Evolutionary conservation across 2,113 vertebrate genomes (phyloP), one percentile per base, ranked within the genome.

Genomic region (Ursus arctos): DNA sequence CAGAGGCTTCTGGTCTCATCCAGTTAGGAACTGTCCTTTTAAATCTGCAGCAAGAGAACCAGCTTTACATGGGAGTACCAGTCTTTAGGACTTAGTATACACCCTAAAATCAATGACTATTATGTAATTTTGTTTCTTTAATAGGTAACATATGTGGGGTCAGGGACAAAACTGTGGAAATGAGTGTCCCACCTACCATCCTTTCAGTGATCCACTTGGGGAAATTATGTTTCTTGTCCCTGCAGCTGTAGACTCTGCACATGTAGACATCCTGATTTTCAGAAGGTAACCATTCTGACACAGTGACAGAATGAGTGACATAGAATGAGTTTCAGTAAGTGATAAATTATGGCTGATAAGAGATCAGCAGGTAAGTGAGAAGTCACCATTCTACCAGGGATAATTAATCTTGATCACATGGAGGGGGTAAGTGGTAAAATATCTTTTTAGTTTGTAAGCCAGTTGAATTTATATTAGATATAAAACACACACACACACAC

Each of bases 41-140:
- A 19, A 47, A n/a, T 65, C 43, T 65, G 15, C 10, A 51, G 8
- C 2, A 36, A 57, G 33, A 65, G 31, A 3, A 26, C 9, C 36
- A 69, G 14, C 1, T 26, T 3, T 36, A 4, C 24, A 10, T 7
- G 33, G 43, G 4, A 49, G 2, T 49, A 10, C 6, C 4, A 5
- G 14, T 55, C 33, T 80, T 53, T 4, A 91, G 28, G 28, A 57
- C 2, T 47, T 33, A 82, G 1, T 49, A 53, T 31, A 72, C 1
- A 59, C 4, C 8, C 0, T 22, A 21, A 89, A 61, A 43, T 51
- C 22, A 53, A 7, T 36, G 40, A 40, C 0, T 51, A 1, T 19
- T 74, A 31, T 65, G 36, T 59, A 88, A 40, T 71, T 69, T 76
- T 71, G 14, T 43, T 13, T 82, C 8, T 49, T 94, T 33, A 69